Percentiles rank a stretch among this genome's conserved stretches.
Evolutionary conservation across 2,113 vertebrate genomes (phyloP).

Genomic region (Oenanthe melanoleuca): DNA sequence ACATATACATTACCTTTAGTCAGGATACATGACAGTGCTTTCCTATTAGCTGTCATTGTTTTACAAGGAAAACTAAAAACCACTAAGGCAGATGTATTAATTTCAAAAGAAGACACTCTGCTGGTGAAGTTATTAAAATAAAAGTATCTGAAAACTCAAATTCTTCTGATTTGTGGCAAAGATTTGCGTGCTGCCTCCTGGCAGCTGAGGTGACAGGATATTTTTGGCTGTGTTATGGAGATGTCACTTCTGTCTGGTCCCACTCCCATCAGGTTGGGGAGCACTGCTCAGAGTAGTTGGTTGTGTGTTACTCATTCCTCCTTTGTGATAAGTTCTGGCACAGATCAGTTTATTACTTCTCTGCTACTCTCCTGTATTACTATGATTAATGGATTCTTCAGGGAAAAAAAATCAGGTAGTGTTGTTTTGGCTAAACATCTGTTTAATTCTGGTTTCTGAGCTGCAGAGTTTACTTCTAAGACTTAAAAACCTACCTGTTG

Average conservation of each 20-base stretch:
- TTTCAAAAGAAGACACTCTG: conserved; percentile 42
- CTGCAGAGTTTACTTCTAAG: not conserved
- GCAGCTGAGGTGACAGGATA: not conserved
- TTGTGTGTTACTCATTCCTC: not conserved
- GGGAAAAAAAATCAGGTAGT: not conserved
- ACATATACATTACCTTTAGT: conserved; percentile 59
- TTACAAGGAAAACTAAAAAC: conserved; percentile 35
- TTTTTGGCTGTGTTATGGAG: not conserved
- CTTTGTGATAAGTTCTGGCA: not conserved
- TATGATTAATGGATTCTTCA: not conserved
- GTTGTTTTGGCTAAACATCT: not conserved
- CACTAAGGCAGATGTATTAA: conserved; percentile 56
- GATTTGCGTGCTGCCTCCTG: not conserved
- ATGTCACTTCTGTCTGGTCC: not conserved
- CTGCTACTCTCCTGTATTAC: not conserved
- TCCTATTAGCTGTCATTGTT: conserved; percentile 65
- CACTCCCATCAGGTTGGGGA: not conserved
- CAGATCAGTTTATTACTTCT: not conserved
- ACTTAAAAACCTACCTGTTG: not conserved
- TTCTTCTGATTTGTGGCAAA: not conserved
- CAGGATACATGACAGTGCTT: conserved; percentile 54
- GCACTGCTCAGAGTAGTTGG: not conserved
- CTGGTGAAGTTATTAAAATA: conserved; percentile 40
- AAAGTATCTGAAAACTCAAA: not conserved
- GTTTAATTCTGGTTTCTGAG: not conserved